Base-by-base conservation (phyloP, 2,113 vertebrate species). In the Oryzias javanicus region DNA sequence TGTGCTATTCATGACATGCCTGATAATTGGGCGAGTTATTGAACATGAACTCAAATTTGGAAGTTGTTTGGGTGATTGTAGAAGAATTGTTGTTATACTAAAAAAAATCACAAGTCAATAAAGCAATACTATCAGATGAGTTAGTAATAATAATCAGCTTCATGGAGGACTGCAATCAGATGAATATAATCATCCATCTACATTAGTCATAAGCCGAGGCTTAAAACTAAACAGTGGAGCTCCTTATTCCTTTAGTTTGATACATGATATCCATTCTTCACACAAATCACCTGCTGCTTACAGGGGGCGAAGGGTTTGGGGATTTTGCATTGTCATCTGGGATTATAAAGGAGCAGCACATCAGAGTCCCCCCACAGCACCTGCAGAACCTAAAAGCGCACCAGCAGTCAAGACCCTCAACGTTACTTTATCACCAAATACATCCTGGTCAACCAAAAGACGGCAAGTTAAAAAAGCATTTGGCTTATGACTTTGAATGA, bases 401-500 rank as follows among this genome's bases (percentile, higher is more conserved):
- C 51, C 82, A 78, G 83, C 73, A 60, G 83, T 87, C 84, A 81
- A 60, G 81, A 83, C 49, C 66, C 68, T 75, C 81, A 78, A 86
- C 78, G 70, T 90, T 89, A 90, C 81, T 82, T 85, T 79, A 80
- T 77, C 22, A 72, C 72, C 67, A 72, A 89, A 85, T 84, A 82
- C 88, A 88, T 89, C 88, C 81, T 77, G 72, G 84, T 89, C 83
- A 86, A 89, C 91, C 83, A 87, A 92, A 89, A 76, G 72, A 82
- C 72, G 81, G 63, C 22, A 22, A 71, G 65, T 70, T 68, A 92
- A 89, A 85, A 92, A 91, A 90, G 88, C 74, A 87, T 89, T 91
- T 92, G 84, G 74, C 91, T 90, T 90, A 78, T 70, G 74, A 89
- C 83, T 85, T 89, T 89, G 89, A 89, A 91, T 91, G 87, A 91